Evolutionary conservation across 2,888 invertebrate species (phyloP).

Genomic region (Drosophila prolongata): DNA sequence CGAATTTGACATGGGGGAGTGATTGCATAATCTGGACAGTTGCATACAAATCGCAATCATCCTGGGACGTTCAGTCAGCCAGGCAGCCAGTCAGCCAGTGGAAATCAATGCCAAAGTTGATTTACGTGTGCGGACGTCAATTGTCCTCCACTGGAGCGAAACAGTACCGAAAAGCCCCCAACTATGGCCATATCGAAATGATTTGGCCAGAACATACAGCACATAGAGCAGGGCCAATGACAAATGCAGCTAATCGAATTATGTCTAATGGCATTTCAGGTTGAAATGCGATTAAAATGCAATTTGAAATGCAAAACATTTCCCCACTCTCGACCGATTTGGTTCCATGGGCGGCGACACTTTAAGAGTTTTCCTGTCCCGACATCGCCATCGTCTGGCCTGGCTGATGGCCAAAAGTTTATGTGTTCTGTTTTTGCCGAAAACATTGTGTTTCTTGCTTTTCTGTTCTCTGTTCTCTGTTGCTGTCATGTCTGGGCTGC

Average conservation of each 20-base stretch:
- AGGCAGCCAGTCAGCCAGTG: conserved; percentile 32
- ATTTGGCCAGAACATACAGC: conserved; percentile 21
- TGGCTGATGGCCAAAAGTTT: conserved; percentile 42
- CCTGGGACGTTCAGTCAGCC: conserved; percentile 33
- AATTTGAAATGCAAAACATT: conserved; percentile 78
- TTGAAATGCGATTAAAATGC: conserved; percentile 80
- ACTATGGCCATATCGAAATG: conserved; percentile 49
- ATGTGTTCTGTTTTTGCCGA: neutral
- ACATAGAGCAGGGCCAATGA: conserved; percentile 41
- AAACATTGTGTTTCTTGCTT: conserved; percentile 3
- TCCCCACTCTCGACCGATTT: conserved; percentile 10
- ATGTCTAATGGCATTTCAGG: conserved; percentile 79
- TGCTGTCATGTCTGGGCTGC: conserved; percentile 41
- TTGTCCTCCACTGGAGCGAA: conserved; percentile 65
- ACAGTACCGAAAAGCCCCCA: conserved; percentile 10
- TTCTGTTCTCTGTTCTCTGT: conserved; percentile 27
- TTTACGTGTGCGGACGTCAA: conserved; percentile 75
- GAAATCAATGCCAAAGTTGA: conserved; percentile 76
- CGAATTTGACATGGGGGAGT: conserved; percentile 63
- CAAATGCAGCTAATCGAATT: conserved; percentile 79
- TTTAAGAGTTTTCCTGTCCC: conserved; percentile 47
- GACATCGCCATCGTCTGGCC: conserved; percentile 3
- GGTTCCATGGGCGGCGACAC: conserved; percentile 25
- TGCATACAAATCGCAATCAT: conserved; percentile 49
- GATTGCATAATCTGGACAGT: conserved; percentile 71